Evolutionary conservation across 2,113 vertebrate species (phyloP).

Genomic region (Odobenus rosmarus): DNA sequence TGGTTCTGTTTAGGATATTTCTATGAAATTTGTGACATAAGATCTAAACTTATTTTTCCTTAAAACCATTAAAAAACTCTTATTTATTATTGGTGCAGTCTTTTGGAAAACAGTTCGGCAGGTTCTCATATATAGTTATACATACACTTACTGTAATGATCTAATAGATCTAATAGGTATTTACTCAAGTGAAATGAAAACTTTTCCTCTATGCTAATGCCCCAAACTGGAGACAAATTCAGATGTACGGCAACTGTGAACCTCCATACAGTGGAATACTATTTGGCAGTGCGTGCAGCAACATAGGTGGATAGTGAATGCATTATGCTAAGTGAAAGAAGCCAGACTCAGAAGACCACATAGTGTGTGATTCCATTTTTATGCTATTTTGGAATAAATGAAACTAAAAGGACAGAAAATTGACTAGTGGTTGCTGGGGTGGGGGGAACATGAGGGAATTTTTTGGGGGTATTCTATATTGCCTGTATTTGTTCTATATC

Average conservation of each 20-base stretch:
- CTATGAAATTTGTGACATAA: conserved; percentile 53
- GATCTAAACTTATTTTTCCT: neutral
- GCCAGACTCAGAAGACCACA: neutral
- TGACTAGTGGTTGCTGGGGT: neutral
- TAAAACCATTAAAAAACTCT: neutral
- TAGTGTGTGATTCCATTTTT: conserved; percentile 10
- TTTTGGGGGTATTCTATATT: neutral
- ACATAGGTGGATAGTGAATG: neutral
- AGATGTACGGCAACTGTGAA: conserved; percentile 12
- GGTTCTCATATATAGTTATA: conserved; percentile 15
- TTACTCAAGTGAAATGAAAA: conserved; percentile 48
- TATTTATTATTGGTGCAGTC: neutral
- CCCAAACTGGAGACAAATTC: neutral
- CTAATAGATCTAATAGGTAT: neutral
- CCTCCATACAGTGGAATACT: neutral
- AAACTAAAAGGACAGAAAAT: conserved; percentile 24
- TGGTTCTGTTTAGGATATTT: conserved; percentile 63
- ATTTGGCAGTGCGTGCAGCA: neutral
- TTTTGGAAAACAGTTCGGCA: conserved; percentile 42
- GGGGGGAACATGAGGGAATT: neutral
- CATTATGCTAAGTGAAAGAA: conserved; percentile 17
- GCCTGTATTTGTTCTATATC: neutral
- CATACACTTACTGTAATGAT: neutral
- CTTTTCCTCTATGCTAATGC: neutral
- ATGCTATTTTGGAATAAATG: conserved; percentile 31